Conservation (phyloP, 2,113 vertebrate genomes). For the Zosterops japonicus region DNA sequence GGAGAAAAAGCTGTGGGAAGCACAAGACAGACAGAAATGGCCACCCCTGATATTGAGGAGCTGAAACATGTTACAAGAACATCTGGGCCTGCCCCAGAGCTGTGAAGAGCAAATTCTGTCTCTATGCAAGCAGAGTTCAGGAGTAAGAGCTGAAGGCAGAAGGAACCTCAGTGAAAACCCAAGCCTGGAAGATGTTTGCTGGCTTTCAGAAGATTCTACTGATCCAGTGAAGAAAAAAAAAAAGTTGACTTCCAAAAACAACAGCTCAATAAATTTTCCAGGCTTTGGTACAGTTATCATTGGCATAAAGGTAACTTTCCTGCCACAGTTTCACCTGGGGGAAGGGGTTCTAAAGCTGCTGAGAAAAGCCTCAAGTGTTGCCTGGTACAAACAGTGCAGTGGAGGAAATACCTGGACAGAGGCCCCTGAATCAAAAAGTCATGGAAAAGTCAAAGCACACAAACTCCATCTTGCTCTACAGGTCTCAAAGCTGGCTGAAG, state of each 20-base stretch:
- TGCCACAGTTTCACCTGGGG: neutral
- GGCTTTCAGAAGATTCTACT: neutral
- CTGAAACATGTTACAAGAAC: neutral
- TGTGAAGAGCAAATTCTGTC: neutral
- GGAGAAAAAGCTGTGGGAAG: neutral
- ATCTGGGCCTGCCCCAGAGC: neutral
- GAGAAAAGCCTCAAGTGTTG: neutral
- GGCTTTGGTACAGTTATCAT: neutral
- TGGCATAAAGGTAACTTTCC: neutral
- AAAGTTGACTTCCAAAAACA: neutral
- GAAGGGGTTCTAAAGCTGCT: neutral
- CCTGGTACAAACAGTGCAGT: neutral
- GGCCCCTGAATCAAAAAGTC: neutral
- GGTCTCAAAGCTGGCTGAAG: neutral
- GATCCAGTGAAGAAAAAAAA: neutral
- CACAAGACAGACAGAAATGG: neutral
- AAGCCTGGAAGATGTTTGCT: neutral
- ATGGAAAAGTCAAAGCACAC: neutral
- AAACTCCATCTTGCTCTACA: neutral
- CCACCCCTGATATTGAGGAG: fast-evolving
- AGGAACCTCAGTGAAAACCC: neutral
- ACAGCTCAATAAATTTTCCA: neutral
- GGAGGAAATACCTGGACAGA: neutral
- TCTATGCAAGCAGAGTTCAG: neutral
- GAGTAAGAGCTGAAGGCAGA: neutral